A percentile compares a stretch with the other conserved stretches of the same genome.
Evolutionary conservation across 2,888 invertebrate species (phyloP).

Genomic region (Celastrina argiolus): DNA sequence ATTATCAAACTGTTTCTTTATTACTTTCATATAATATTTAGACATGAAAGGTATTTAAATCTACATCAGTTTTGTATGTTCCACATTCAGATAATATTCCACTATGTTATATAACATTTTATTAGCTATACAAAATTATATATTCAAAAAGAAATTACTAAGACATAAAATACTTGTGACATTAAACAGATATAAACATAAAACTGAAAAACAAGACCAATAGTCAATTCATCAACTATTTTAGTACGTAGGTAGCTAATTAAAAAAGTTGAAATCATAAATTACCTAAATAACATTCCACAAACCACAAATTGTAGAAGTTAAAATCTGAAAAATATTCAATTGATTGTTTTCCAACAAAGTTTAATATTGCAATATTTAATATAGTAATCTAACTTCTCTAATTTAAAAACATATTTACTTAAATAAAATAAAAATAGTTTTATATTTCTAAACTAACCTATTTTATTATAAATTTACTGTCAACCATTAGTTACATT

Average conservation of each 20-base stretch:
- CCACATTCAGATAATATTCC: neutral
- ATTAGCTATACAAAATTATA: neutral
- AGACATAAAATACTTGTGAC: neutral
- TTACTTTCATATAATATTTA: neutral
- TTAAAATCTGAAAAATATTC: neutral
- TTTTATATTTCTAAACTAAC: too few species aligned
- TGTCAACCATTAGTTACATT: too few species aligned
- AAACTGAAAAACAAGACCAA: too few species aligned
- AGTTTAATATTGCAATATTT: neutral
- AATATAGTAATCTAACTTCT: neutral
- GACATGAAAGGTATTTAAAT: neutral
- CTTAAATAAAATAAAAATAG: too few species aligned
- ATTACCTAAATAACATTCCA: neutral
- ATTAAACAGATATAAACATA: neutral
- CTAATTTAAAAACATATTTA: too few species aligned
- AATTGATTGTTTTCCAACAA: neutral
- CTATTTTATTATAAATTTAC: too few species aligned
- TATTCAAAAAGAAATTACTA: neutral
- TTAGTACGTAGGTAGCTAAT: neutral
- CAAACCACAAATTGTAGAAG: neutral
- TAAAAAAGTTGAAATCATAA: neutral
- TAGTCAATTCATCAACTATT: too few species aligned
- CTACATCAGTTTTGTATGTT: neutral
- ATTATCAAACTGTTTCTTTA: neutral
- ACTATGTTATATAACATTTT: conserved; percentile 14